Conservation (phyloP, 2,113 vertebrate genomes). For the Ariopsis seemanni region DNA sequence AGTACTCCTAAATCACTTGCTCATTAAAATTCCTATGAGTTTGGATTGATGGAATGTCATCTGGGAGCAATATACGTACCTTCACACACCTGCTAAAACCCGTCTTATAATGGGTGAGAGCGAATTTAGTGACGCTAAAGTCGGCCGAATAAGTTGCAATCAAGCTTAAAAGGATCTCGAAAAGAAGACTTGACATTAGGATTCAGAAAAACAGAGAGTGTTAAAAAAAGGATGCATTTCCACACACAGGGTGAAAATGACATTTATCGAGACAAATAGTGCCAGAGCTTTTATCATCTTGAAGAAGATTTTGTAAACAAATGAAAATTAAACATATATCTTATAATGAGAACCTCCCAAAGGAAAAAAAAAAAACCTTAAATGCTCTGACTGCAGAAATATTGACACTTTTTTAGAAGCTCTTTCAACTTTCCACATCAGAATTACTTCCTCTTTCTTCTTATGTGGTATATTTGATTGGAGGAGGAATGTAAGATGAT, state of each 20-base stretch:
- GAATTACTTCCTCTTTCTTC: neutral
- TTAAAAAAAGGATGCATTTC: neutral
- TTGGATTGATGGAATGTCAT: neutral
- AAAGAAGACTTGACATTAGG: neutral
- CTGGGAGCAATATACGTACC: neutral
- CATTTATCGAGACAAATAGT: neutral
- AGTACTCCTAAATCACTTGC: neutral
- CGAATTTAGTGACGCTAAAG: neutral
- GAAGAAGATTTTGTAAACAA: neutral
- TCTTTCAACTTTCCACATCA: neutral
- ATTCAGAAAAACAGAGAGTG: neutral
- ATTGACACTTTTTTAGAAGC: neutral
- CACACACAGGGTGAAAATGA: neutral
- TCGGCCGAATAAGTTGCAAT: neutral
- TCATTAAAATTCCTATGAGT: slow-evolving; percentile 1
- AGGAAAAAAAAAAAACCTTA: neutral
- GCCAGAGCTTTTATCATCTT: neutral
- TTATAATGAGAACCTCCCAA: neutral
- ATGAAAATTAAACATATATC: neutral
- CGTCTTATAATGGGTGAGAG: neutral
- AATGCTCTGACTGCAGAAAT: neutral
- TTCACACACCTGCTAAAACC: neutral
- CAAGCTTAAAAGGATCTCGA: neutral
- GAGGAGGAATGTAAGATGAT: neutral
- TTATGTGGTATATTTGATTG: neutral